Evolutionary conservation across 2,888 invertebrate species (phyloP).

Genomic region (Drosophila suboccidentalis): DNA sequence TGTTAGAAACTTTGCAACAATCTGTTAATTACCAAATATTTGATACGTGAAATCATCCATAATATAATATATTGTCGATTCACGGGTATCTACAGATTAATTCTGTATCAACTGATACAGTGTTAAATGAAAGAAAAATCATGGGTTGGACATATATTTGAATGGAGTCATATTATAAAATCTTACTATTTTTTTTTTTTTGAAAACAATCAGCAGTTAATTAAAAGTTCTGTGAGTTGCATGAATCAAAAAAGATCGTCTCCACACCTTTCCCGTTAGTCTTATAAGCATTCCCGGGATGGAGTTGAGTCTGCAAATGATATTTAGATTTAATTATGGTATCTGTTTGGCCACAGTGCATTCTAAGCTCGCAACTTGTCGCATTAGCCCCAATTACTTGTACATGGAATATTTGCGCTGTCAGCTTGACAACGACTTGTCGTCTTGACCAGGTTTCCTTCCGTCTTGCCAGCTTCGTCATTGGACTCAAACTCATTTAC

Average conservation of each 20-base stretch:
- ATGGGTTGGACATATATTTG: too few relatives aligned
- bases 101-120: too few relatives aligned
- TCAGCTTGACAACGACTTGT: slow-evolving; percentile 36
- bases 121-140: too few relatives aligned
- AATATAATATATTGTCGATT: too few relatives aligned
- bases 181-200: not conserved
- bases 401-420: slow-evolving; percentile 45
- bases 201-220: not conserved
- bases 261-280: not conserved
- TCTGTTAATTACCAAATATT: too few relatives aligned
- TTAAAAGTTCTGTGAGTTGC: not conserved
- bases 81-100: too few relatives aligned
- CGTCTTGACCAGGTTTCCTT: slow-evolving; percentile 22
- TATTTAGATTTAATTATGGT: slow-evolving; percentile 24
- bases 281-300: not conserved
- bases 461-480: slow-evolving; percentile 45
- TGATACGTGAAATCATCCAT: too few relatives aligned
- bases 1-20: too few relatives aligned
- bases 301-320: not conserved
- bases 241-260: not conserved
- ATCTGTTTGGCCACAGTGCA: not conserved
- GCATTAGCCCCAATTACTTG: slow-evolving; percentile 51
- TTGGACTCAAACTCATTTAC: slow-evolving; percentile 55
- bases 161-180: not conserved
- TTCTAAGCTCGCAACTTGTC: not conserved